Evolutionary conservation across 2,888 invertebrate genomes (phyloP), one percentile per base, ranked within the genome.

Genomic region (Leptopterna dolabrata): DNA sequence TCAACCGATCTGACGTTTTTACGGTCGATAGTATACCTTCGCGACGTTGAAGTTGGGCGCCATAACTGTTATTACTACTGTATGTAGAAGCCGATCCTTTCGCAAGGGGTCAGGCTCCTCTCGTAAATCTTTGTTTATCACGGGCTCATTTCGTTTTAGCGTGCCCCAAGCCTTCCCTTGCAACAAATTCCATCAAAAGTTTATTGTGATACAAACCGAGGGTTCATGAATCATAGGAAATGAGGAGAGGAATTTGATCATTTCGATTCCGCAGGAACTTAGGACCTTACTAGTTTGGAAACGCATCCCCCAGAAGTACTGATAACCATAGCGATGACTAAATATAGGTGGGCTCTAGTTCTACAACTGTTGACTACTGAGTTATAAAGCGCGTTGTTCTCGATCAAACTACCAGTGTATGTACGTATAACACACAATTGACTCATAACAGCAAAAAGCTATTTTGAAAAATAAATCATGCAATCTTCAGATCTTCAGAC

Each of bases 81-180:
- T 63, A 63, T 63, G 63, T 63, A 63, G 63, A 63, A 63, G 63
- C 63, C 63, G 63, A 24, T 63, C 63, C 63, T 63, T 63, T 24
- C 63, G 63, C 13, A 4, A 63, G 27, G 63, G 63, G 63, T 63
- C 63, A 63, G 63, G 63, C 24, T 63, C 63, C 63, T 1, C 24
- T 63, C 63, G 24, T 63, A 63, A 63, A 63, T 63, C 63, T 63
- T 63, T 19, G 63, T 63, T 63, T 63, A 63, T 63, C 63, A 63
- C 63, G 19, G 63, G 19, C 63, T 63, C 63, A 63, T 63, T 63
- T 24, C 19, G 63, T 63, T 63, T 63, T 63, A 63, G 63, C 55
- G 14, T 55, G 55, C 14, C 24, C 24, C 63, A 24, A 24, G 63
- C 16, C 24, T 19, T 19, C 63, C 13, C 63, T 19, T 19, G 19